Base-by-base conservation (phyloP, 2,888 invertebrate genomes). In the Prosapia bicincta region DNA sequence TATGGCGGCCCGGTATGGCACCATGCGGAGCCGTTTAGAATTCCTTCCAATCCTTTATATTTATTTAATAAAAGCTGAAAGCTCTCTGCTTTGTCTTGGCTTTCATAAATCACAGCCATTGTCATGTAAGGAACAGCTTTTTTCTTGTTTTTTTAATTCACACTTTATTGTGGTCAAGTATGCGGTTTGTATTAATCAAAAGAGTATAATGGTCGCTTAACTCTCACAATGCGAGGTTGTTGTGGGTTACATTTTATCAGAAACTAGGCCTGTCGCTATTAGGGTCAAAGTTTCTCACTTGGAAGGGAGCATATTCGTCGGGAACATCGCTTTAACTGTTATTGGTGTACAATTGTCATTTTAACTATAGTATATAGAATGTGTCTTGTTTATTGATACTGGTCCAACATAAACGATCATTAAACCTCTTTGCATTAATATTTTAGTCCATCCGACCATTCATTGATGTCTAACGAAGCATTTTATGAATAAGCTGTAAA, bases 41-140 rank as follows among this genome's bases (percentile, higher is more conserved):
- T 54, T 54, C 54, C 54, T 5, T 20, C 54, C 54, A 54, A 54
- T 54, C 54, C 54, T 54, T 54, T 54, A 54, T 54, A 54, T 54
- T 54, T 54, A 54, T 54, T 54, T 54, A 54, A 54, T 54, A 54
- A 54, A 54, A 54, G 54, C n/a, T 54, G 54, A 54, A 54, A 54
- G 54, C 15, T 7, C 7, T 13, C 54, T 6, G 54, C 54, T 54
- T 54, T 54, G 54, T 54, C 54, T 54, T 20, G 54, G 9, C 20
- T n/a, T 54, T 20, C 54, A 54, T 54, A 54, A 54, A 54, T 54
- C 54, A 54, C 54, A n/a, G 20, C 20, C 13, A 54, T 54, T 54
- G 54, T 54, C 54, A 54, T 38, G 54, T 54, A 54, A 30, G n/a
- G 20, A 54, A 54, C 54, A 54, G 54, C 54, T 54, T n/a, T 54